These are phyloP conservation scores for Zosterops japonicus DNA, from an alignment of 2,113 vertebrate genomes.

Conservation along the genomic window DNA sequence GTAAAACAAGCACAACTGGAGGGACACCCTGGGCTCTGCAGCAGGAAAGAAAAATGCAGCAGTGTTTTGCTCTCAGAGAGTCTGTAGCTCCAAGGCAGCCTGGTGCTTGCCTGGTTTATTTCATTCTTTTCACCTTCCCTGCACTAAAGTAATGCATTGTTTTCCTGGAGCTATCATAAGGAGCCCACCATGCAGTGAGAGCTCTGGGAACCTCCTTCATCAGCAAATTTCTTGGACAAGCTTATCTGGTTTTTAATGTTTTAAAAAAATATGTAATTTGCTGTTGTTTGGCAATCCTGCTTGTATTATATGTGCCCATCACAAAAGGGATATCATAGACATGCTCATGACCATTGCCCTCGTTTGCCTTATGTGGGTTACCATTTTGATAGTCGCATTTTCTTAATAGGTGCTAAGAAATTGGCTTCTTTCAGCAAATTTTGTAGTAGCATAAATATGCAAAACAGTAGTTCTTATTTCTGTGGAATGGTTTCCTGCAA, in stretches of 20 bases:
- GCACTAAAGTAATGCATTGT: neutral
- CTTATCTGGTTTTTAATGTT: neutral
- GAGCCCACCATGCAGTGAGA: neutral
- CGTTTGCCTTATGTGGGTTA: neutral
- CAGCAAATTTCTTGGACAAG: neutral
- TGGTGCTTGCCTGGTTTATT: neutral
- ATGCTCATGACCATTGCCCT: neutral
- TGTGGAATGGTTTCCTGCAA: neutral
- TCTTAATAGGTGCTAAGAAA: neutral
- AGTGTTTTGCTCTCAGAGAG: neutral
- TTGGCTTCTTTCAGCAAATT: neutral
- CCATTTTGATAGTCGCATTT: neutral
- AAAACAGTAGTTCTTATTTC: neutral
- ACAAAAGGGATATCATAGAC: fast-evolving
- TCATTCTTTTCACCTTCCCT: neutral
- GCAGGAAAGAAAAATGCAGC: neutral
- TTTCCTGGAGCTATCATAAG: neutral
- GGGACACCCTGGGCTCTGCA: neutral
- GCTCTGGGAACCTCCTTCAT: neutral
- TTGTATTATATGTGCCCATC: neutral
- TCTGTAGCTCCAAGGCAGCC: neutral
- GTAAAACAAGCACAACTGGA: neutral
- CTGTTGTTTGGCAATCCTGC: neutral
- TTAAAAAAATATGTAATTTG: neutral
- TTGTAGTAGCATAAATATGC: neutral